Conservation (phyloP, 2,888 invertebrate species). For the Thyatira batis region DNA sequence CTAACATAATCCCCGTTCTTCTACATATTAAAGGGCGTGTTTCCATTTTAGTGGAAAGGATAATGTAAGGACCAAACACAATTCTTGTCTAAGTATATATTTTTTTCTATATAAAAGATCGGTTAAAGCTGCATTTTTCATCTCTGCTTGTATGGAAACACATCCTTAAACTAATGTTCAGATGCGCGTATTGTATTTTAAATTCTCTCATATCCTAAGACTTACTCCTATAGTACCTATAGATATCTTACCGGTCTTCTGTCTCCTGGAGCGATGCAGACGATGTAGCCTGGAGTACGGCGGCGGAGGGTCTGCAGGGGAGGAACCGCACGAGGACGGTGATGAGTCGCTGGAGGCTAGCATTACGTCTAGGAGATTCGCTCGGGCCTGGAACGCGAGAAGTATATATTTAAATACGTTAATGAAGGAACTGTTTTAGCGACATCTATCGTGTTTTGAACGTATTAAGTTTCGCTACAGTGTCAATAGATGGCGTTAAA, state of each 20-base stretch:
- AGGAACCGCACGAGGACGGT: slow-evolving; percentile 86
- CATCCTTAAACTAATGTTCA: slow-evolving; percentile 1
- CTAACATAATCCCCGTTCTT: no score
- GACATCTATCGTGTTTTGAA: no score
- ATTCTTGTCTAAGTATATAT: no score
- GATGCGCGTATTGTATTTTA: no score
- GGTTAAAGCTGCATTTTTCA: no score
- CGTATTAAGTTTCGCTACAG: no score
- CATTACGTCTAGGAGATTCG: slow-evolving; percentile 90
- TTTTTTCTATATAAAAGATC: no score
- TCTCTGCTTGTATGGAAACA: slow-evolving; percentile 16
- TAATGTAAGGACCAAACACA: slow-evolving; percentile 17
- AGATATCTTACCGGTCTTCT: slow-evolving; percentile 86
- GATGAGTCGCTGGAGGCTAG: slow-evolving; percentile 88
- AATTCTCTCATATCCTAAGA: no score
- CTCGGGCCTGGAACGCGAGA: slow-evolving; percentile 83
- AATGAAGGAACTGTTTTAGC: neutral
- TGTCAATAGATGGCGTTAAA: no score
- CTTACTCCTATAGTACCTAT: no score
- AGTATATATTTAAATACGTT: neutral
- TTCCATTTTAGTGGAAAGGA: slow-evolving; percentile 9
- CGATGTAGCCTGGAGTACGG: slow-evolving; percentile 86
- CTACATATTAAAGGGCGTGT: no score
- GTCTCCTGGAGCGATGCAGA: slow-evolving; percentile 87
- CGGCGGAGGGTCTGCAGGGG: slow-evolving; percentile 73